These are phyloP conservation scores for Amphimedon queenslandica DNA, from an alignment of 37 sponge, comb jelly and placozoan species.

Conservation along the genomic window DNA sequence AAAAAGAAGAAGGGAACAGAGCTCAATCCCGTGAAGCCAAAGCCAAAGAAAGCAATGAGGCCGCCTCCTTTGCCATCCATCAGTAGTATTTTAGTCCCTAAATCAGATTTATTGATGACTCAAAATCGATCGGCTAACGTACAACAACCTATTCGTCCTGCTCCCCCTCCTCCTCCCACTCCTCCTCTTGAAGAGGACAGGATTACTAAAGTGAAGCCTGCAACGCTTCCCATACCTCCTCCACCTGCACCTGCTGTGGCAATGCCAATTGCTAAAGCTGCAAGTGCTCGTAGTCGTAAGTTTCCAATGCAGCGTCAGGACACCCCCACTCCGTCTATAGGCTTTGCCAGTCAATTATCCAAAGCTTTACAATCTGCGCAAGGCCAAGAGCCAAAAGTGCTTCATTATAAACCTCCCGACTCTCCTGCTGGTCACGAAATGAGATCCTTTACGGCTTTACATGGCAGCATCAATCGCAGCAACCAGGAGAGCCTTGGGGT, in stretches of 20 bases:
- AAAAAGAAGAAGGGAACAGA: neutral
- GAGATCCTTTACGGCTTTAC: neutral
- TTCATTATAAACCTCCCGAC: neutral
- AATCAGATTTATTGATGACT: neutral
- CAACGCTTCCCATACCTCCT: too few species aligned
- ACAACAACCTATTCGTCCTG: neutral
- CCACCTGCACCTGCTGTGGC: too few species aligned
- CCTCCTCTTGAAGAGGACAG: too few species aligned
- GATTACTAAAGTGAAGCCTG: too few species aligned
- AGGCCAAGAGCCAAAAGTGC: neutral
- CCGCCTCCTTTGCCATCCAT: neutral
- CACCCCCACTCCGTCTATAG: neutral
- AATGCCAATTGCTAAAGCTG: too few species aligned
- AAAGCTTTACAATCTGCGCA: too few species aligned
- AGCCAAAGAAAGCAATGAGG: neutral
- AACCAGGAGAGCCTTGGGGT: neutral
- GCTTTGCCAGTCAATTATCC: neutral
- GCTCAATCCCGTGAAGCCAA: neutral
- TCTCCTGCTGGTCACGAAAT: neutral
- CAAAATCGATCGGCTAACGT: neutral
- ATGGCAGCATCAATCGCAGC: too few species aligned
- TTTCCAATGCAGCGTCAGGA: neutral
- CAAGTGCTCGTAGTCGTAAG: neutral
- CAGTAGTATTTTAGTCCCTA: neutral
- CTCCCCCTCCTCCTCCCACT: neutral